A percentile compares a stretch with the other conserved stretches of the same genome.
These are phyloP conservation scores for Cataglyphis altisquamis DNA, from an alignment of 2,888 invertebrate genomes.

Conservation along the genomic window DNA sequence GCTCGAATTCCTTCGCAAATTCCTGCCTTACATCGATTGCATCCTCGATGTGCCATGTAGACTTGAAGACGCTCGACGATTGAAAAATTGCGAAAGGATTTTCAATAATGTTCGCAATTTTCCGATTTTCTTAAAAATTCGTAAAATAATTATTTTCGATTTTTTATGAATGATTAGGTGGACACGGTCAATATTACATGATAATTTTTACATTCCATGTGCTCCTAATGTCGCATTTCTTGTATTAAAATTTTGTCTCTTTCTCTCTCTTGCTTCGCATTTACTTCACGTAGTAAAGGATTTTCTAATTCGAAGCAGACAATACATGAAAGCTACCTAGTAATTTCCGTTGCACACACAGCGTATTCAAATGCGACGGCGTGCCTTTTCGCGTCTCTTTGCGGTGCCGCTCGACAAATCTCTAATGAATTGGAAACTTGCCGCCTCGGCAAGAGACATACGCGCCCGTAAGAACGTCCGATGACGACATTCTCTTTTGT, in stretches of 20 bases:
- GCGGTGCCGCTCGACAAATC: conserved; percentile 41
- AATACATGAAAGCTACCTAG: conserved; percentile 29
- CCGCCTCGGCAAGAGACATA: neutral
- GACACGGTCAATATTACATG: neutral
- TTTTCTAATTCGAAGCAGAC: conserved; percentile 45
- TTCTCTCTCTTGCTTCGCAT: neutral
- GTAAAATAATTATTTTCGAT: neutral
- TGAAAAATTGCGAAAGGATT: neutral
- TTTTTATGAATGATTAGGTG: neutral
- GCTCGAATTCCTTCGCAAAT: conserved; percentile 45
- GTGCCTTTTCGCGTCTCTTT: conserved; percentile 35
- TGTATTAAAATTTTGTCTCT: neutral
- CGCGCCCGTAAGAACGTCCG: conserved; percentile 34
- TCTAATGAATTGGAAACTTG: conserved; percentile 49
- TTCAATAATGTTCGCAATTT: neutral
- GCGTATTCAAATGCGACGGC: conserved; percentile 39
- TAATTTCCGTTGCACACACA: conserved; percentile 17
- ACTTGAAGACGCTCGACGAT: neutral
- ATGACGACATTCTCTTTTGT: conserved; percentile 53
- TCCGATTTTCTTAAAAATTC: neutral
- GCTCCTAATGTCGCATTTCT: neutral
- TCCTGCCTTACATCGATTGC: conserved; percentile 10
- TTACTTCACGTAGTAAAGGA: conserved; percentile 26
- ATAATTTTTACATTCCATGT: conserved; percentile 14
- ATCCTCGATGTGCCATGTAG: neutral